Conservation (phyloP, 2,888 invertebrate species). For the Eumerus sabulonum region DNA sequence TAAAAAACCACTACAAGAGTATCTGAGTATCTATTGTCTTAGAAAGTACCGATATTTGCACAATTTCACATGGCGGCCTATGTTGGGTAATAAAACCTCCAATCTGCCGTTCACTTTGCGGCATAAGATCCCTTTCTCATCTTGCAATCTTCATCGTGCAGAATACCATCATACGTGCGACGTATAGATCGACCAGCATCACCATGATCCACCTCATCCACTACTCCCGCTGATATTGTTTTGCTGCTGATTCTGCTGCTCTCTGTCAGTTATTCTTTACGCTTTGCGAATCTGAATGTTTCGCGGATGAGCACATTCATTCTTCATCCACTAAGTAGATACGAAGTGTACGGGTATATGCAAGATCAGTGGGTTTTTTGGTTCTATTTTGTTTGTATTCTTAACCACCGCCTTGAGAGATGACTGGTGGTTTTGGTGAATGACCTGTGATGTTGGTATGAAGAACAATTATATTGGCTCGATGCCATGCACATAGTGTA, state of each 20-base stretch:
- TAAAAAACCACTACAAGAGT: neutral
- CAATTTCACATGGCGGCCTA: constrained; percentile 53
- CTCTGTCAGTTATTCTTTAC: constrained; percentile 57
- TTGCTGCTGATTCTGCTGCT: constrained; percentile 12
- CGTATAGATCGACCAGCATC: constrained; percentile 30
- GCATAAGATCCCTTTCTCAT: constrained; percentile 61
- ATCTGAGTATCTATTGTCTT: constrained; percentile 49
- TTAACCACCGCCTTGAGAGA: too few relatives aligned
- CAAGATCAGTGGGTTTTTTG: constrained; percentile 29
- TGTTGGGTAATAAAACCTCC: neutral
- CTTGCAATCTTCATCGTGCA: too few relatives aligned
- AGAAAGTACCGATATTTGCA: constrained; percentile 59
- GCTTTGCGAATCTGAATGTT: constrained; percentile 61
- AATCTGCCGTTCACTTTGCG: constrained; percentile 56
- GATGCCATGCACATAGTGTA: constrained; percentile 46
- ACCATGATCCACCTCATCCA: constrained; percentile 47
- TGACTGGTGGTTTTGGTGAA: constrained; percentile 51
- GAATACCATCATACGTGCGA: constrained; percentile 37
- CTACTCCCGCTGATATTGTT: neutral
- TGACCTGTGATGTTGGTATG: constrained; percentile 45
- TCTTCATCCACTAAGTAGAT: constrained; percentile 49
- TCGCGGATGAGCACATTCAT: constrained; percentile 48
- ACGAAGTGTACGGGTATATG: constrained; percentile 39
- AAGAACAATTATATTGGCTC: constrained; percentile 51
- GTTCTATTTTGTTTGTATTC: neutral